Conservation (phyloP, 2,888 invertebrate genomes). For the Erebia epiphron region DNA sequence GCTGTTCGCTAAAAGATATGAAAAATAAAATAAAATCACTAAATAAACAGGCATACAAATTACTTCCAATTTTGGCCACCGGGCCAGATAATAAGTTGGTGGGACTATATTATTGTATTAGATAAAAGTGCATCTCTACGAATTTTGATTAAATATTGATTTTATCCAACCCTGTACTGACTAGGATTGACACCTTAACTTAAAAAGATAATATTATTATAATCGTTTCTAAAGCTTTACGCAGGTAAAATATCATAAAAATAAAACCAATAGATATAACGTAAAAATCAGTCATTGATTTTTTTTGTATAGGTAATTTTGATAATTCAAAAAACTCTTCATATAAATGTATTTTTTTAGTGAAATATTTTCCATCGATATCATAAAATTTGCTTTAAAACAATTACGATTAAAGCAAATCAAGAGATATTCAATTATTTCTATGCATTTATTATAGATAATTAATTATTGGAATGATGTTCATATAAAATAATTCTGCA, state of each 20-base stretch:
- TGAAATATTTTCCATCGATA: not conserved
- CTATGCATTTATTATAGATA: no score
- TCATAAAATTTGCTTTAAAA: no score
- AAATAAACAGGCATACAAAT: no score
- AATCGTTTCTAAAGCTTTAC: constrained; percentile 1
- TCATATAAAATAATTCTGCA: not conserved
- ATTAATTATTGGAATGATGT: no score
- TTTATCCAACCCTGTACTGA: constrained; percentile 77
- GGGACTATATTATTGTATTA: no score
- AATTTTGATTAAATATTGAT: not conserved
- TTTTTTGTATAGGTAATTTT: not conserved
- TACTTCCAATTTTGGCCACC: no score
- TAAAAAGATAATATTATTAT: constrained; percentile 16
- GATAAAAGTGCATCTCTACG: no score
- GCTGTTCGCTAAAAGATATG: no score
- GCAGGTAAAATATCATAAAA: not conserved
- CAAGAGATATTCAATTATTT: no score
- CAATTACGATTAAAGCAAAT: no score
- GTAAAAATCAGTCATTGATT: constrained; percentile 1
- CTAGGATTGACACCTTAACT: constrained; percentile 72
- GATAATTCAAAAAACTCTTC: not conserved
- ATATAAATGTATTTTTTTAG: not conserved
- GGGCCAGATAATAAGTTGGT: no score
- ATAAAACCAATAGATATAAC: not conserved
- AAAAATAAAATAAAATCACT: no score